Base-by-base conservation (phyloP, 2,797 vertebrate species). In the Sebastolobus altivelis region DNA sequence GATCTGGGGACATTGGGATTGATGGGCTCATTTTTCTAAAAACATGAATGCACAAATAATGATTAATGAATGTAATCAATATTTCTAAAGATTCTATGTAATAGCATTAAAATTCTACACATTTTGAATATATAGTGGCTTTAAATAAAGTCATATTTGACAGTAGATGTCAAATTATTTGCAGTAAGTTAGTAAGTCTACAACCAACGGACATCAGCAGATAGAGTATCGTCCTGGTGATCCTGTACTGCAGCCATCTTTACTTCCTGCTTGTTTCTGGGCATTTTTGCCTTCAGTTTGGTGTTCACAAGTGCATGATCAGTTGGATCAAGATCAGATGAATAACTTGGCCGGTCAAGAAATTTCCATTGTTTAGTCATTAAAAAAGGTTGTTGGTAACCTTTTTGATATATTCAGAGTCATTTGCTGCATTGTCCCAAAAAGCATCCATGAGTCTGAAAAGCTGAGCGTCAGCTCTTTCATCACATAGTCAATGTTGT, bases 371-470 rank as follows among this genome's bases (percentile, higher is more conserved):
- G 40, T 56, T 77, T 38, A 18, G n/a, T 37, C 27, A 59, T 25
- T 8, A 56, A 0, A 31, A 31, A 52, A 66, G 27, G 33, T 4
- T 4, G 40, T 14, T 31, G n/a, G 65, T 68, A 37, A 33, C 52
- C 31, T 61, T 22, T 65, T 62, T 20, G 63, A n/a, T 63, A 35
- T 70, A 3, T 80, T 60, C 33, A 33, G 16, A 31, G n/a, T 67
- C 9, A 8, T 66, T 46, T 58, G 59, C 68, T 74, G 77, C 71
- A 79, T 54, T 80, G 74, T 62, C 58, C 66, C 46, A 65, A 61
- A 82, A 73, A 70, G 6, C 35, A 27, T 13, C 38, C 29, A 1
- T 18, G 35, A 52, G 54, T 65, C n/a, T 5, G 7, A 56, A 49
- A 70, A 59, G 40, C 35, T 43, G 68, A 33, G 71, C 4, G 1